phyloP scores from a whole-genome alignment of 2,888 invertebrate species.

The Tachina fera region DNA sequence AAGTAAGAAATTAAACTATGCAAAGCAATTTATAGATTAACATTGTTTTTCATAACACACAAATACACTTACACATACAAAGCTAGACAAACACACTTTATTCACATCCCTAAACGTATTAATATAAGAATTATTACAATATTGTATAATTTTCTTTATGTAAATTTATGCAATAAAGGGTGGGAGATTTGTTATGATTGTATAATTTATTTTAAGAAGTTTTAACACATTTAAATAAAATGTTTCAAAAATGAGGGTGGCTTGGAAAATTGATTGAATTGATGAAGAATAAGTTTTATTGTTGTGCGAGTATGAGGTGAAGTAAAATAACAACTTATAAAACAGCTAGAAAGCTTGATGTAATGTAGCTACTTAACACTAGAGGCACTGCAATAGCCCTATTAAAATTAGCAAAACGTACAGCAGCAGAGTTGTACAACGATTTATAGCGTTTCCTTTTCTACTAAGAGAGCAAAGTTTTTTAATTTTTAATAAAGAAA shows the following conservation, averaged over 20 bases:
- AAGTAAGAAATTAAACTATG: conserved; percentile 63
- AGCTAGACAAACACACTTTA: background rate
- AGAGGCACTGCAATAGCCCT: no score
- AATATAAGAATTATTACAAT: conserved; percentile 46
- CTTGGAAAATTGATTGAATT: no score
- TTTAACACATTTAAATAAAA: background rate
- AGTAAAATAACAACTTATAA: no score
- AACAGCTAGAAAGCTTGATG: no score
- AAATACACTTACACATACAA: background rate
- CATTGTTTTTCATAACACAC: conserved; percentile 15
- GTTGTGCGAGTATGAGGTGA: no score
- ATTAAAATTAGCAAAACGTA: no score
- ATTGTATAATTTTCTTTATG: conserved; percentile 49
- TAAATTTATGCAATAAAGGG: conserved; percentile 45
- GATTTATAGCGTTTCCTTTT: no score
- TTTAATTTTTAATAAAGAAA: no score
- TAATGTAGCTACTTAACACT: no score
- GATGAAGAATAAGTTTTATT: no score
- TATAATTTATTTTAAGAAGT: background rate
- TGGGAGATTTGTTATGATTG: background rate
- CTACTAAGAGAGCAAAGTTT: no score
- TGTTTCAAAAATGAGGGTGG: background rate
- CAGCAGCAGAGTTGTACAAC: no score
- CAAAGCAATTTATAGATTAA: conserved; percentile 52
- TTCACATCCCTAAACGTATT: background rate